Evolutionary conservation across 2,113 vertebrate genomes (phyloP), one percentile per base, ranked within the genome.

Genomic region (Echinops telfairi): DNA sequence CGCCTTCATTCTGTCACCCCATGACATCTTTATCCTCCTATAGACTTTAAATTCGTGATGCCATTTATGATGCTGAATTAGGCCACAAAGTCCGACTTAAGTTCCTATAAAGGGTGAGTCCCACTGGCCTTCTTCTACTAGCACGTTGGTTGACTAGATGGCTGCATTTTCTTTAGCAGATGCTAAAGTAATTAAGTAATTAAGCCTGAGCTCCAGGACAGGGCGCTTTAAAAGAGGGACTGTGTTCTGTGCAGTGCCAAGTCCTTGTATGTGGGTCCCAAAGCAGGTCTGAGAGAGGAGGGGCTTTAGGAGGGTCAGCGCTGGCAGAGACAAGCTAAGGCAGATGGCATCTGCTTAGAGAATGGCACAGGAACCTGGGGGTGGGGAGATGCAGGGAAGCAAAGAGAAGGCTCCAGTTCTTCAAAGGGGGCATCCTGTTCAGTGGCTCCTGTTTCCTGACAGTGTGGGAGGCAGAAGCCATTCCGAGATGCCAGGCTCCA

Each of bases 351-450:
- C 38, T 38, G 43, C 64, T 23, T 62, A 31, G 75, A 66, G 62
- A 58, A 58, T 9, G 20, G 66, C n/a, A 14, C 16, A 36, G 62
- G 40, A n/a, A n/a, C 31, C 23, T 2, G 27, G 57, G 22, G 66
- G 12, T 2, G 22, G 57, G 22, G 66, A 9, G 17, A 31, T 10
- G 58, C 3, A 5, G 25, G n/a, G 23, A 40, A 22, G 23, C 20
- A 12, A 82, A 71, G 43, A 19, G 0, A 9, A 89, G 70, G 62
- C 9, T 62, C n/a, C 6, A 19, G 1, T 17, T 78, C 84, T 91
- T 23, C 60, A 36, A 23, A 68, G 3, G 8, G 62, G 58, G n/a
- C 7, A 2, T n/a, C 11, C 17, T n/a, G 25, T 2, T 1, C 0
- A 36, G 83, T 36, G 47, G 62, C 31, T 14, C 9, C 58, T 57